Evolutionary conservation across 2,113 vertebrate genomes (phyloP).

Genomic region (Poeciliopsis occidentalis): DNA sequence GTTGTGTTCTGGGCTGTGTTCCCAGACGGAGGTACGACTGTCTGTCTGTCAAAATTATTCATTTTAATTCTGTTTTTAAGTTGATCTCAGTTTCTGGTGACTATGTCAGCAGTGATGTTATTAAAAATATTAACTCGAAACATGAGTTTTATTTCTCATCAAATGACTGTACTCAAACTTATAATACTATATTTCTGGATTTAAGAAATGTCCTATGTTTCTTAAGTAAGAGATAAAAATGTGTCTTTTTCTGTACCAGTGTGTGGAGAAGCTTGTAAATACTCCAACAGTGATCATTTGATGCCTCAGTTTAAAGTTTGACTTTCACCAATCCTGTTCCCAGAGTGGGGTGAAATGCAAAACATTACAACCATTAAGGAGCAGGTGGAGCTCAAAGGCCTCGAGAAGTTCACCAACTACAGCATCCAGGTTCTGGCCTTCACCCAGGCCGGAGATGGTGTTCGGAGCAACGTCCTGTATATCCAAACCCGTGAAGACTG

Average conservation of each 20-base stretch:
- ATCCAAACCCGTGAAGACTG: slow-evolving; percentile 96
- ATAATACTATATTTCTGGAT: background rate
- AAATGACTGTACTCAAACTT: background rate
- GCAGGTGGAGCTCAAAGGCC: slow-evolving; percentile 90
- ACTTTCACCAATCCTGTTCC: slow-evolving; percentile 1
- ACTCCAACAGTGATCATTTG: background rate
- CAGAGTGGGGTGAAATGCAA: slow-evolving; percentile 99
- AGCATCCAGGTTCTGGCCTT: slow-evolving; percentile 97
- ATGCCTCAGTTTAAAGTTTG: background rate
- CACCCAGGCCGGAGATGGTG: slow-evolving; percentile 93
- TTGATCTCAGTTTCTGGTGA: too few species aligned
- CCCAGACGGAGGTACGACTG: slow-evolving; percentile 69
- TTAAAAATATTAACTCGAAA: too few species aligned
- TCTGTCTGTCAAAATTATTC: too few species aligned
- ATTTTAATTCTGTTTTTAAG: too few species aligned
- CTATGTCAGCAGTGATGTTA: too few species aligned
- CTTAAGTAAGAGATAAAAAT: background rate
- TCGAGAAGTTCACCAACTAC: slow-evolving; percentile 99
- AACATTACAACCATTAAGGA: slow-evolving; percentile 95
- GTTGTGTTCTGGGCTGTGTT: slow-evolving; percentile 94
- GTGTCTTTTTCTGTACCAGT: background rate
- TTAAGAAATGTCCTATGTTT: background rate
- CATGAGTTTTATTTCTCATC: background rate
- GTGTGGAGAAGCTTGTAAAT: background rate
- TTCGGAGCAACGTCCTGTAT: slow-evolving; percentile 91